These are phyloP conservation scores for Bos javanicus DNA, from an alignment of 2,113 vertebrate genomes.

Conservation along the genomic window DNA sequence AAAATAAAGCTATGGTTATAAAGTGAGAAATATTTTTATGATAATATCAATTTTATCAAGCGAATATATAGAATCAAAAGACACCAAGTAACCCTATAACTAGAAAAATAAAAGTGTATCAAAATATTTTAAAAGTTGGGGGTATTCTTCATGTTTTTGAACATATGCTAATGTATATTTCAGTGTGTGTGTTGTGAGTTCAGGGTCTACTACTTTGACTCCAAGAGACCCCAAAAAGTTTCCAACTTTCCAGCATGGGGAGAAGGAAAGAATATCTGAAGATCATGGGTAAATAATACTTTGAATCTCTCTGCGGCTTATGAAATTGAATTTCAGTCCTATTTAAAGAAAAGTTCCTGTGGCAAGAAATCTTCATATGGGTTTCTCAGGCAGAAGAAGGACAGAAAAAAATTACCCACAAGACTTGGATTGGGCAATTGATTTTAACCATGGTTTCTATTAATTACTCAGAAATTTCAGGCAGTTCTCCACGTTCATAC, in stretches of 20 bases:
- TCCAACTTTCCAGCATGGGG: background rate
- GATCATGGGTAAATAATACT: slow-evolving; percentile 19
- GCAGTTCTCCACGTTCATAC: background rate
- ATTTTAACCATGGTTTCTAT: slow-evolving; percentile 22
- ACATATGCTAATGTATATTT: background rate
- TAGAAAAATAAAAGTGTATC: background rate
- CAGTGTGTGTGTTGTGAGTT: background rate
- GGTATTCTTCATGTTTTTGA: background rate
- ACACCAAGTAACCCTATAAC: background rate
- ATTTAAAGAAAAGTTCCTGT: background rate
- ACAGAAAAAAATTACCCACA: background rate
- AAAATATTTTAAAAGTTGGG: background rate
- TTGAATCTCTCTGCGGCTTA: background rate
- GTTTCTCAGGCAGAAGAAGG: background rate
- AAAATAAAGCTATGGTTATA: background rate
- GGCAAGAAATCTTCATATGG: background rate
- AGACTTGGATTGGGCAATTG: background rate
- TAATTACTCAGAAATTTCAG: slow-evolving; percentile 32
- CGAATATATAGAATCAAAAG: background rate
- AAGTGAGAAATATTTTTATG: background rate
- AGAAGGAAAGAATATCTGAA: background rate
- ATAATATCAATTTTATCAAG: background rate
- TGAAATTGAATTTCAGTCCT: slow-evolving; percentile 15
- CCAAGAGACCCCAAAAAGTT: background rate
- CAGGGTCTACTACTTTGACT: background rate